Conservation (phyloP, 2,113 vertebrate genomes). For the Heterocephalus glaber region DNA sequence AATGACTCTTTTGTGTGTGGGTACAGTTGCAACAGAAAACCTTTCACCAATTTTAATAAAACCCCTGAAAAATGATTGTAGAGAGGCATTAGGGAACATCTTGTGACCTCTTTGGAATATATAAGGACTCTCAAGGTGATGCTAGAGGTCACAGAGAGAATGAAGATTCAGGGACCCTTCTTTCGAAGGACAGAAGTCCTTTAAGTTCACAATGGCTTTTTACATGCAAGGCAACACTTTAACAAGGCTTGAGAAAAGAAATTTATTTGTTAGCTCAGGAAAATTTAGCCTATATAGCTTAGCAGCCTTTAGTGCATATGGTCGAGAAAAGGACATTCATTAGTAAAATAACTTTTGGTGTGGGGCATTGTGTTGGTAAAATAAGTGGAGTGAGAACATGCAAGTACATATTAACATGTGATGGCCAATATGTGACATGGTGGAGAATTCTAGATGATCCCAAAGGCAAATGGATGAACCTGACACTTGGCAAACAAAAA, state of each 20-base stretch:
- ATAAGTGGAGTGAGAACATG: background rate
- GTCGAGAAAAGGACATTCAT: background rate
- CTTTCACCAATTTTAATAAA: slow-evolving; percentile 78
- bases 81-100: slow-evolving; percentile 20
- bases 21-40: slow-evolving; percentile 54
- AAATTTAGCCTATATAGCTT: background rate
- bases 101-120: slow-evolving; percentile 24
- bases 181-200: background rate
- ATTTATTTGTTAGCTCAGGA: background rate
- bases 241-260: background rate
- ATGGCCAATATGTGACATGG: background rate
- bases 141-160: background rate
- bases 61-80: slow-evolving; percentile 33
- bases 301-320: background rate
- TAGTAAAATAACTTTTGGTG: background rate
- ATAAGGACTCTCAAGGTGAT: slow-evolving; percentile 28
- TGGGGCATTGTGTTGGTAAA: background rate
- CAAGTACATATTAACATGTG: background rate
- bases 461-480: background rate
- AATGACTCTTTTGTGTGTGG: slow-evolving; percentile 73
- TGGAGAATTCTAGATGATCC: background rate
- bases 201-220: background rate
- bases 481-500: background rate
- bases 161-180: background rate
- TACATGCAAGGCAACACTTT: background rate